A percentile compares a stretch with the other conserved stretches of the same genome.
phyloP scores from a whole-genome alignment of 2,113 vertebrate species.

The Sorex fumeus region DNA sequence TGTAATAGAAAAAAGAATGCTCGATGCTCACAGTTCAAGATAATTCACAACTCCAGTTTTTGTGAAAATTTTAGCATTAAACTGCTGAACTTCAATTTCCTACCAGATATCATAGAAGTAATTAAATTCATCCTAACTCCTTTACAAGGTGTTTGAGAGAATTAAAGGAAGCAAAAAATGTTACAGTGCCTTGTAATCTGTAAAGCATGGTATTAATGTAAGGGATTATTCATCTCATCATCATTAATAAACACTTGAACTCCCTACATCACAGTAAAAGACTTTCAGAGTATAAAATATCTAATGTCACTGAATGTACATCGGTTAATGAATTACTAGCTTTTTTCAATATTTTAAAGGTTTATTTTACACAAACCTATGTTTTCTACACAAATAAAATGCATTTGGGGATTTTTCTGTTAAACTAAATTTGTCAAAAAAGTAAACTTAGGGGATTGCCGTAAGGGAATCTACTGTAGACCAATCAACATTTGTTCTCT shows the following conservation, averaged over 20 bases:
- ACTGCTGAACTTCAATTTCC: constrained; percentile 34
- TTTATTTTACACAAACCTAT: neutral
- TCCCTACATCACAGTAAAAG: neutral
- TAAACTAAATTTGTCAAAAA: neutral
- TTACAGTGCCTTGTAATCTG: constrained; percentile 50
- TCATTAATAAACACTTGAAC: constrained; percentile 66
- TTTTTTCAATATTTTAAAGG: constrained; percentile 6
- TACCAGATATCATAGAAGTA: constrained; percentile 45
- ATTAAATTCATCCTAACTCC: constrained; percentile 50
- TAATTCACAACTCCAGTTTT: neutral
- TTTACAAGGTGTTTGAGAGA: constrained; percentile 57
- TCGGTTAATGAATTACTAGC: constrained; percentile 34
- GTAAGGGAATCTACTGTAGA: neutral
- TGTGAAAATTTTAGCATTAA: constrained; percentile 57
- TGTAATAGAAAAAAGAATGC: neutral
- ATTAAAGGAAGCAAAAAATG: constrained; percentile 70
- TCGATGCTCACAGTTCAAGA: neutral
- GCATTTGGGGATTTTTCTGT: neutral
- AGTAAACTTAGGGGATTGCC: neutral
- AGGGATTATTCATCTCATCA: constrained; percentile 68
- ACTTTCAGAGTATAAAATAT: constrained; percentile 45
- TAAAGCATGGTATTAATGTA: constrained; percentile 61
- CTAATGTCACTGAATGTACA: constrained; percentile 43
- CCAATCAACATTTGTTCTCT: neutral
- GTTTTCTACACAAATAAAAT: constrained; percentile 12